Evolutionary conservation across 2,888 invertebrate species (phyloP), one percentile per base, ranked within the genome.

Genomic region (Dynastes grantii): DNA sequence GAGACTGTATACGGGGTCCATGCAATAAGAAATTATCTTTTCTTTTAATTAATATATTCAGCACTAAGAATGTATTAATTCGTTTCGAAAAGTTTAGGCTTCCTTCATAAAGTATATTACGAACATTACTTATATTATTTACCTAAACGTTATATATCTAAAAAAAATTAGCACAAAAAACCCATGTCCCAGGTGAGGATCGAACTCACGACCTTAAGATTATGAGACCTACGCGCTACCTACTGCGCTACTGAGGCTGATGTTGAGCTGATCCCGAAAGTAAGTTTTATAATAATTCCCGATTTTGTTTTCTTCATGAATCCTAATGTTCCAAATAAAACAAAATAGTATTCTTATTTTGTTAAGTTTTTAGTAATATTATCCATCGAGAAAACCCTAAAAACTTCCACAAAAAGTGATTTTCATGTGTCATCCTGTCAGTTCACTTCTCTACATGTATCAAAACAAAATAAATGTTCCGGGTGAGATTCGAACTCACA

Each of bases 401-500:
- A 45, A 2, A 1, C 8, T 45, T 2, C 0, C 8, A 0, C 1
- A 45, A 77, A 80, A 32, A 3, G 87, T 90, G 89, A 88, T 82
- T 82, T 81, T 9, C 1, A 11, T 11, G 6, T 45, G 45, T 45
- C 8, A 45, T 45, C 45, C 45, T 11, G 8, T 45, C 11, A 45
- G 45, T 27, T 2, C 22, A 13, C 5, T 63, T 63, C 6, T 63
- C 3, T 63, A 27, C 32, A 3, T 32, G 29, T 2, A n/a, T n/a
- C 22, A 27, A 27, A 65, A 65, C 32, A n/a, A 90, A 89, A 88
- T 83, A 82, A 81, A 83, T 94, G 94, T 94, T 94, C 95, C 94
- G 93, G 93, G 95, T 95, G 95, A 95, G 95, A 95, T 94, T 95
- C 95, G 95, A 95, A 95, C 95, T 95, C 95, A 95, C 95, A 95